Evolutionary conservation across 2,888 invertebrate genomes (phyloP).

Genomic region (Drosophila putrida): DNA sequence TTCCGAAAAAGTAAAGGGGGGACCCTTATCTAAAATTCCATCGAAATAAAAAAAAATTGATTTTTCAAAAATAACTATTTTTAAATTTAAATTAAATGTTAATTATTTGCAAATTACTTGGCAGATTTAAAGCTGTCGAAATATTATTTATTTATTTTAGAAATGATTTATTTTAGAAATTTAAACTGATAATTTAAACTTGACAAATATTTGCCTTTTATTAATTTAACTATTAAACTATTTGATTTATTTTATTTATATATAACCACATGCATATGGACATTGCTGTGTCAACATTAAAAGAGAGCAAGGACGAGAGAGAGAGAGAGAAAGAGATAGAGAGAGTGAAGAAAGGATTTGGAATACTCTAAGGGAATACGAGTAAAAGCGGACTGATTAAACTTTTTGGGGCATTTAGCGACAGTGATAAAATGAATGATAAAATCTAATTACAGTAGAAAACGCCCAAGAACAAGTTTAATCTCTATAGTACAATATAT

Average conservation of each 20-base stretch:
- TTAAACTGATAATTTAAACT: no score
- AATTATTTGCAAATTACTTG: no score
- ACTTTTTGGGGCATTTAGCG: slow-evolving; percentile 17
- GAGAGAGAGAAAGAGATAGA: not conserved
- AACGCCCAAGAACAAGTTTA: slow-evolving; percentile 36
- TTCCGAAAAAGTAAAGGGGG: no score
- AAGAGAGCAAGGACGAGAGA: not conserved
- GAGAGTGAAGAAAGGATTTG: not conserved
- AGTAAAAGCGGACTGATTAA: slow-evolving; percentile 7
- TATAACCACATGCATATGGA: not conserved
- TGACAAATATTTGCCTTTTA: no score
- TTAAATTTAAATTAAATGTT: no score
- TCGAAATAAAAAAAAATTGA: not conserved
- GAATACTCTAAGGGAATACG: slow-evolving; percentile 5
- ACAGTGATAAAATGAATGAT: slow-evolving; percentile 35
- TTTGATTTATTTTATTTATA: not conserved
- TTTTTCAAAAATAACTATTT: no score
- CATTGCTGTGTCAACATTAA: slow-evolving; percentile 2
- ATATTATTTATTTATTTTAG: no score
- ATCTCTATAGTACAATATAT: not conserved
- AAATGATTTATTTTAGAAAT: no score
- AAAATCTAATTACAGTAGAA: slow-evolving; percentile 33
- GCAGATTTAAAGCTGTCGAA: no score
- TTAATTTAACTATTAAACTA: no score
- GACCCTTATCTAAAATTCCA: no score